phyloP scores from a whole-genome alignment of 2,888 invertebrate genomes.

The Cataglyphis rosenhaueri region DNA sequence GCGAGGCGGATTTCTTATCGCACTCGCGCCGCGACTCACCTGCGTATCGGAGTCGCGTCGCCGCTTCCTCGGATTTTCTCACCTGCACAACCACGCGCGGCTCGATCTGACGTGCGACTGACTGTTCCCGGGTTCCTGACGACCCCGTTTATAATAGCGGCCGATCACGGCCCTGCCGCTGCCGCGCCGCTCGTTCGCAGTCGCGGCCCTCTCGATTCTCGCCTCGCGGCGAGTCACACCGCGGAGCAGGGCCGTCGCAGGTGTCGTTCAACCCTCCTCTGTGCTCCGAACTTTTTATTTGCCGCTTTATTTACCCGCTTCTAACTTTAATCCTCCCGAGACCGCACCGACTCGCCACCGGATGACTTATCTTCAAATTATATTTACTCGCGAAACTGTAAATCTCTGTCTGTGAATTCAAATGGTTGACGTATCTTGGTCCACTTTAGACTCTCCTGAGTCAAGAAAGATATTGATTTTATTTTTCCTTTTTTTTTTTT shows the following conservation, averaged over 20 bases:
- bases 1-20: slow-evolving; percentile 33
- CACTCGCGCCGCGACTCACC: slow-evolving; percentile 64
- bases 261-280: slow-evolving; percentile 48
- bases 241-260: slow-evolving; percentile 46
- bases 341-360: neutral
- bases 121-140: slow-evolving; percentile 78
- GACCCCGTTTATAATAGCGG: slow-evolving; percentile 83
- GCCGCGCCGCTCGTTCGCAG: slow-evolving; percentile 78
- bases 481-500: neutral
- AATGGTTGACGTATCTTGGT: neutral
- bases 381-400: neutral
- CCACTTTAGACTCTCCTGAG: slow-evolving; percentile 26
- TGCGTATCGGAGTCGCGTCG: slow-evolving; percentile 39
- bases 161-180: slow-evolving; percentile 79
- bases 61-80: slow-evolving; percentile 37
- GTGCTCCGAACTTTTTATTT: neutral
- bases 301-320: neutral
- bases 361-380: neutral
- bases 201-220: slow-evolving; percentile 44
- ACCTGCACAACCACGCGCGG: slow-evolving; percentile 61
- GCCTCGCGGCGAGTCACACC: slow-evolving; percentile 1
- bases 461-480: slow-evolving; percentile 25
- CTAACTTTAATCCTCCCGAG: neutral
- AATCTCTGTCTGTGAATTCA: neutral
- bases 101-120: slow-evolving; percentile 79